These are phyloP conservation scores for Scolopax rusticola DNA, from an alignment of 2,797 vertebrate species.

Conservation along the genomic window DNA sequence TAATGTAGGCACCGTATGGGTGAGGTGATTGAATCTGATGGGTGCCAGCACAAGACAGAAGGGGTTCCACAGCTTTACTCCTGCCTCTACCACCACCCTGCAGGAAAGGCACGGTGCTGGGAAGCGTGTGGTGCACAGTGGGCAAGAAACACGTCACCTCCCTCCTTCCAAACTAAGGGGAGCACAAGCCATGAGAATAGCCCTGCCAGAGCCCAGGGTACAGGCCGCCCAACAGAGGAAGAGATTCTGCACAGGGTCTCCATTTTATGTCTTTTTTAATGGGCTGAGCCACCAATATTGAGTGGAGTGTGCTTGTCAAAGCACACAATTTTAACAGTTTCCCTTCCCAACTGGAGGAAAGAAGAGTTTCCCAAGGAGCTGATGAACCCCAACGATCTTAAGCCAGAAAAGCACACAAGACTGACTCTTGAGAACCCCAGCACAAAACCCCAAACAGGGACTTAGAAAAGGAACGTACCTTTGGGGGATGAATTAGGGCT, in stretches of 20 bases:
- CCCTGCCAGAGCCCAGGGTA: neutral
- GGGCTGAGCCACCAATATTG: neutral
- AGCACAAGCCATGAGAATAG: neutral
- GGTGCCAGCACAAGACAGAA: neutral
- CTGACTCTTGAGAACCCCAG: neutral
- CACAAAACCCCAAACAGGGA: neutral
- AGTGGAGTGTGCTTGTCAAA: neutral
- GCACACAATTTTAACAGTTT: neutral
- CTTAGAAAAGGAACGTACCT: conserved; percentile 77
- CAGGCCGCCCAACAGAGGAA: neutral
- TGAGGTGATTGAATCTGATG: neutral
- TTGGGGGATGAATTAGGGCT: conserved; percentile 89
- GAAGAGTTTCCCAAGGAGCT: neutral
- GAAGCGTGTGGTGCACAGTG: rapidly evolving
- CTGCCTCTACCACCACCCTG: neutral
- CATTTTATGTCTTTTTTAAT: neutral
- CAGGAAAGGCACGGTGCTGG: rapidly evolving
- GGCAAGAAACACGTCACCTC: neutral
- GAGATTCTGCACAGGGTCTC: neutral
- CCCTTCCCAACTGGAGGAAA: neutral
- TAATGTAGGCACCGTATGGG: neutral
- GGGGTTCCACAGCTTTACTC: neutral
- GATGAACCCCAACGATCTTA: neutral
- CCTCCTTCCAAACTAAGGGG: neutral
- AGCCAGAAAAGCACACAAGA: neutral